phyloP scores from a whole-genome alignment of 2,797 vertebrate species.

The Acrocephalus scirpaceus region DNA sequence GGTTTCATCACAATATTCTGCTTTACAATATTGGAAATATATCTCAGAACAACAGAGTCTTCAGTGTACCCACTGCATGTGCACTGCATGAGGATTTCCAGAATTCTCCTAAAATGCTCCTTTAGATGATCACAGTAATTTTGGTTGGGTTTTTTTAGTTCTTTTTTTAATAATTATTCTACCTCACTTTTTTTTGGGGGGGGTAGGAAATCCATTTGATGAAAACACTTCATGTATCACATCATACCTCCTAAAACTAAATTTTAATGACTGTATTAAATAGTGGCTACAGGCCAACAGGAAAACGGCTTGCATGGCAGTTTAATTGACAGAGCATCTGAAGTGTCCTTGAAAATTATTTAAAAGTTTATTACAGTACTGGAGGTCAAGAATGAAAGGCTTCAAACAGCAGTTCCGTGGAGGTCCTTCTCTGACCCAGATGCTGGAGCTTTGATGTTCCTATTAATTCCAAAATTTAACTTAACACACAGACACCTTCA shows the following conservation, averaged over 20 bases:
- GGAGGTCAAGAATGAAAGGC: constrained; percentile 67
- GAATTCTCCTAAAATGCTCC: background rate
- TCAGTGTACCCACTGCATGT: background rate
- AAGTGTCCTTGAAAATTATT: constrained; percentile 69
- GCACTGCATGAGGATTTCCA: background rate
- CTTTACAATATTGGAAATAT: background rate
- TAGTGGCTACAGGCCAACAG: constrained; percentile 49
- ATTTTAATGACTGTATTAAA: constrained; percentile 57
- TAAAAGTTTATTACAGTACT: constrained; percentile 63
- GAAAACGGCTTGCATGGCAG: constrained; percentile 52
- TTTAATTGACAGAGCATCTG: constrained; percentile 65
- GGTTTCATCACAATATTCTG: background rate
- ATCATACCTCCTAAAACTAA: background rate
- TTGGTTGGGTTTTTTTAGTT: background rate
- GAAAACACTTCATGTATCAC: background rate
- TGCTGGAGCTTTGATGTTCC: constrained; percentile 50
- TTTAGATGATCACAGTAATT: background rate
- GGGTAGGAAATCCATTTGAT: background rate
- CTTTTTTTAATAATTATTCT: background rate
- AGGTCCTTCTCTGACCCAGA: constrained; percentile 55
- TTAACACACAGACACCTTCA: constrained; percentile 51
- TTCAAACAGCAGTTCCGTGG: constrained; percentile 48
- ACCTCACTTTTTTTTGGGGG: background rate
- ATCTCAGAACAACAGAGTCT: background rate
- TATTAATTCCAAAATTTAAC: constrained; percentile 56